Evolutionary conservation across 2,113 vertebrate genomes (phyloP).

Genomic region (Spea bombifrons): DNA sequence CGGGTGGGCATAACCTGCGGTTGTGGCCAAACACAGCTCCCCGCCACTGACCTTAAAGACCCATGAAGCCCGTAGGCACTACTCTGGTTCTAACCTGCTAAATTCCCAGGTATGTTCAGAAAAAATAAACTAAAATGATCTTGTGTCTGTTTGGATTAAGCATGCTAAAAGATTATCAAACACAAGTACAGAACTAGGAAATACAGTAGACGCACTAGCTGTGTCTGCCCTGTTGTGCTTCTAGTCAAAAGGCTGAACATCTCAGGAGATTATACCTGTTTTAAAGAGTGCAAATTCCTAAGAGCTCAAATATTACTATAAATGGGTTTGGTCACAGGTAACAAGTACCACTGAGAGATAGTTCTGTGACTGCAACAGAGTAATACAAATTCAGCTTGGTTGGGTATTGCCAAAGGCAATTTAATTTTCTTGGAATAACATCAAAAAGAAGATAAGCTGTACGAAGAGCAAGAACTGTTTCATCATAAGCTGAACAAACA

Average conservation of each 20-base stretch:
- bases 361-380: conserved; percentile 32
- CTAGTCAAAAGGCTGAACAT: conserved; percentile 1
- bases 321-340: conserved; percentile 38
- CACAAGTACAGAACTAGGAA: neutral
- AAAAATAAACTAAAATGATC: too few relatives aligned
- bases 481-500: conserved; percentile 47
- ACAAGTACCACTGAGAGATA: conserved; percentile 39
- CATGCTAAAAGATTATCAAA: neutral
- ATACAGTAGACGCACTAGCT: neutral
- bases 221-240: neutral
- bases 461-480: conserved; percentile 39
- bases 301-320: conserved; percentile 24
- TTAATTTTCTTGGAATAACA: conserved; percentile 48
- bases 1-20: too few relatives aligned
- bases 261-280: neutral
- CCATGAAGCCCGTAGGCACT: too few relatives aligned
- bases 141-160: too few relatives aligned
- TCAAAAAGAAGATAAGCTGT: conserved; percentile 46
- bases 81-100: too few relatives aligned
- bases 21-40: too few relatives aligned
- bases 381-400: conserved; percentile 43
- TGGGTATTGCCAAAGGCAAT: conserved; percentile 46
- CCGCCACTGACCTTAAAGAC: too few relatives aligned
- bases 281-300: neutral
- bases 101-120: too few relatives aligned